Evolutionary conservation across 2,113 vertebrate species (phyloP), one percentile per base, ranked within the genome.

Genomic region (Edolisoma coerulescens): DNA sequence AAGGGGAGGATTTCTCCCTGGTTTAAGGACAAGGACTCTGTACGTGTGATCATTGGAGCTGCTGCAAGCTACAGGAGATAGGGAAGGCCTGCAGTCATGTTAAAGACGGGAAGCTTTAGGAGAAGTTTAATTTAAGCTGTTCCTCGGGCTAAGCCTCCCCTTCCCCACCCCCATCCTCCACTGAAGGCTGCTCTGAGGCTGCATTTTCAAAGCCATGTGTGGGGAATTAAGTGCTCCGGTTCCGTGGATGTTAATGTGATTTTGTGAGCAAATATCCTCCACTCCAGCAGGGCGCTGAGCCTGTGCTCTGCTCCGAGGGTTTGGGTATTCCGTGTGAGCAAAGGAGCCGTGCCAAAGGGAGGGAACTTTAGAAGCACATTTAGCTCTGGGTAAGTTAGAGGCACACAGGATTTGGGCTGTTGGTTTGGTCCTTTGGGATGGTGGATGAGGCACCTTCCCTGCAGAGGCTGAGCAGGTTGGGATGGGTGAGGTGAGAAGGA

Each of bases 81-180:
- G 13, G 41, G 33, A 73, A 71, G 56, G 68, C 75, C 74, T 84
- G 73, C 45, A 71, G 93, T 69, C 86, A 5, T 33, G 27, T 52
- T 86, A 27, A 73, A 92, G 78, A 83, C 3, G 53, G 89, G 90
- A 84, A 90, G 89, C 89, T 60, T 81, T 76, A 83, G 41, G 67
- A 81, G 64, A 92, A 93, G 68, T 84, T 84, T 92, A 97, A 84
- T 84, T 52, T 96, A 96, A 97, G 95, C 92, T 39, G 16, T 91
- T 96, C 93, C 93, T 93, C 47, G 0, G 94, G 96, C 91, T 97
- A 97, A 97, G 93, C 91, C 89, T 89, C 93, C 61, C 75, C 53
- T 81, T 92, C 45, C 64, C 82, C 67, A 68, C 59, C 77, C 61
- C 73, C 79, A 47, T 21, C 83, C 76, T 85, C 26, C 59, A 32